Base-by-base conservation (phyloP, 1,140 invertebrate species). In the Bursaphelenchus mucronatus region DNA sequence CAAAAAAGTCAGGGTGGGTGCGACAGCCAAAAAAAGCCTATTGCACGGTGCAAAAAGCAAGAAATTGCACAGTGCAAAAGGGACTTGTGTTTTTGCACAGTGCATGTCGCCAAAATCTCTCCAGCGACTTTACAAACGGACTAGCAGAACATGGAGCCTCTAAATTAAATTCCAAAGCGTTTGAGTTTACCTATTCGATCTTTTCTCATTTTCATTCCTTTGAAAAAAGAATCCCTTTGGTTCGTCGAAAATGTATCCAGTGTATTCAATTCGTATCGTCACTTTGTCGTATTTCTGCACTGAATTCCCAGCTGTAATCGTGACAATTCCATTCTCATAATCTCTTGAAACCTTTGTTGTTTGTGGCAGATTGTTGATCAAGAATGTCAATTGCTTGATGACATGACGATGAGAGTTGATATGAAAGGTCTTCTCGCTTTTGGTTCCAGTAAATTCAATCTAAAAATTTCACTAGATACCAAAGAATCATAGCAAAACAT, bases 171-270 rank as follows among this genome's bases (percentile, higher is more conserved):
- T 30, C 5, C 30, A 30, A 30, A 30, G 30, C 30, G 2, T 30
- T 30, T 30, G 2, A 30, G 30, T 30, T 30, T 30, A 30, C 30
- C 30, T 30, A 5, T 30, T 30, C 30, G 30, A 3, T 5, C 5
- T 30, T 5, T 30, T 30, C 5, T 30, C 30, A 30, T 1, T 30
- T 30, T 5, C 30, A 30, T 5, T 30, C 30, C 30, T 1, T 30
- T 30, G 30, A 30, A 3, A 30, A 5, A 30, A 30, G 30, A 30
- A 30, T 30, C 30, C 30, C 19, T 52, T 13, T 21, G 66, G 57
- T 17, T 63, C 46, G 39, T 68, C 53, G 61, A 69, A 69, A 21
- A 68, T 53, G 17, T 68, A 69, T n/a, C 66, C 68, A 17, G 10
- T 15, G 45, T 63, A 69, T 3, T 54, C 52, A 50, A 69, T 13